Base-by-base conservation (phyloP, 2,113 vertebrate species). In the Rhinopomastus cyanomelas region DNA sequence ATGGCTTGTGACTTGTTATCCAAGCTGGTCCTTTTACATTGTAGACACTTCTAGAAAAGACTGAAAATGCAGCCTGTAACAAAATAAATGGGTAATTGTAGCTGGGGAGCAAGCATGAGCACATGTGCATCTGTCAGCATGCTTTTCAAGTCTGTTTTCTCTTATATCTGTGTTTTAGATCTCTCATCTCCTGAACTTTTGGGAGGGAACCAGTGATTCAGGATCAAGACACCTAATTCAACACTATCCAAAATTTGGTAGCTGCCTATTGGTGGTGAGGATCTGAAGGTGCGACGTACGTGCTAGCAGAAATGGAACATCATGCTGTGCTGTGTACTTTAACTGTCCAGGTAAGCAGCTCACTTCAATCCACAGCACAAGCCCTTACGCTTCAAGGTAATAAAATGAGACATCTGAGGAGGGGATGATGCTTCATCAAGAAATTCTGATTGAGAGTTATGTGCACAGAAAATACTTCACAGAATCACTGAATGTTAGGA, bases 21-120 rank as follows among this genome's bases (percentile, higher is more conserved):
- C 13, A 51, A 53, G 51, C 78, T 82, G 53, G 32, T 89, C 6
- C 69, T 49, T 85, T 80, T 72, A 73, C 20, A 15, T 69, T 85
- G 66, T 86, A 65, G 65, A 88, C 90, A 81, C 42, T 62, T 26
- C 82, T 84, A 72, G 22, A n/a, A 86, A 79, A 92, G 78, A 39
- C 48, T 56, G 81, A 80, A 75, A 34, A 64, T 77, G 25, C 4
- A 30, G 26, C 22, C 56, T 34, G 8, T 49, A 74, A 55, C 17
- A 57, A 75, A 62, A 77, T 55, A 53, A 72, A 88, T 34, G 19
- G 30, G 29, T 64, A 85, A 9, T 16, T 18, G 21, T 87, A 46
- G 53, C 20, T 57, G 53, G 36, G 30, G 36, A 64, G 27, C 13
- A 30, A 17, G 27, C 5, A 21, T 55, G n/a, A 32, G 34, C 1